Evolutionary conservation across 2,113 vertebrate genomes (phyloP), one percentile per base, ranked within the genome.

Genomic region (Panthera uncia): DNA sequence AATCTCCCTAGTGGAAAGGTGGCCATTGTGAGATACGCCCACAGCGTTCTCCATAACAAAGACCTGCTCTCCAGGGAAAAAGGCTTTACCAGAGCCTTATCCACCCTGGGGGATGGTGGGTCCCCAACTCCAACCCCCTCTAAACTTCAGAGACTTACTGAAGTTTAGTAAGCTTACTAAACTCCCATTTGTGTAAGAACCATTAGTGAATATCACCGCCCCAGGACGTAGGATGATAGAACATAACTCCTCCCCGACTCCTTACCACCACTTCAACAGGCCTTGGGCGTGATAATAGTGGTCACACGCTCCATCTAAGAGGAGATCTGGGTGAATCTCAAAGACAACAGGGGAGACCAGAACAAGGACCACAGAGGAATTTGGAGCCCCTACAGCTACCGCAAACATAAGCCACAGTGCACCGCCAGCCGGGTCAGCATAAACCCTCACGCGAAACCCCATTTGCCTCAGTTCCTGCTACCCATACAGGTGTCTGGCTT

Each of bases 11-110:
- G 29, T 41, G 71, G 63, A 14, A n/a, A 55, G 4, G 13, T 25
- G 16, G 31, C 11, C 61, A 2, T 4, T 4, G 5, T 4, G 29
- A 73, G 38, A 71, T 18, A 6, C 27, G 55, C 55, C 48, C 14
- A 4, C 21, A 27, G 7, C 0, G 0, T 1, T 61, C 41, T 23
- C 63, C 15, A 0, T 38, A 36, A 63, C 63, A 29, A 38, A 63
- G 50, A 27, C 68, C 21, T 36, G 8, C 16, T 45, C 41, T 92
- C 68, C 71, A 68, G 84, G 33, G 36, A 15, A 61, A 36, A 83
- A 7, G 31, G 2, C 25, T 27, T 74, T n/a, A 3, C n/a, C 68
- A 19, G 71, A 50, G 55, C 27, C 27, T 66, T 36, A 3, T 4
- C 50, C 33, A 23, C 33, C 33, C 13, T 1, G 19, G 33, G 19